phyloP scores from a whole-genome alignment of 92 coral and sea anemone genomes.

The Paramuricea clavata region DNA sequence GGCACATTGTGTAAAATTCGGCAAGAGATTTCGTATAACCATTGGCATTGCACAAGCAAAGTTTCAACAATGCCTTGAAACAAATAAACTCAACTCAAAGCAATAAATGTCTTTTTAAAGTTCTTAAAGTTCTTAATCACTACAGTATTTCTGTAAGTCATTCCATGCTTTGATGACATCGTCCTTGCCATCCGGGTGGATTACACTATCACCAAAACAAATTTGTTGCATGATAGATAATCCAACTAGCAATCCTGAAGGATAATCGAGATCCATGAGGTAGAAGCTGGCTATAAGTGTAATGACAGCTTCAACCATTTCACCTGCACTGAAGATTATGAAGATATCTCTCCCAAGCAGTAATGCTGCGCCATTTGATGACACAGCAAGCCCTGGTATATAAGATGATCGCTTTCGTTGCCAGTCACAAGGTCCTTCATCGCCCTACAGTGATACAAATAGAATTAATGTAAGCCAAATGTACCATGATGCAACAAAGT shows the following conservation, averaged over 20 bases:
- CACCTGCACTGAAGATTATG: background rate
- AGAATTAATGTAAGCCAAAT: too few species aligned
- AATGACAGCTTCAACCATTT: slow-evolving; percentile 18
- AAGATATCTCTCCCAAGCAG: slow-evolving; percentile 5
- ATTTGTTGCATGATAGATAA: slow-evolving; percentile 13
- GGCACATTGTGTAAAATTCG: too few species aligned
- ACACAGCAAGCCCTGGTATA: background rate
- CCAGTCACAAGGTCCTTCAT: slow-evolving; percentile 19
- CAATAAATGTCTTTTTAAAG: too few species aligned
- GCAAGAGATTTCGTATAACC: too few species aligned
- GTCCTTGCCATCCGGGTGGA: slow-evolving; percentile 1
- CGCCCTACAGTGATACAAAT: background rate
- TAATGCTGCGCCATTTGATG: slow-evolving; percentile 1
- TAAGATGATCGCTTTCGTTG: background rate
- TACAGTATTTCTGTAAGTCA: too few species aligned
- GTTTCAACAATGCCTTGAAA: too few species aligned
- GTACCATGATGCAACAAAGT: too few species aligned
- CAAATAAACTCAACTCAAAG: too few species aligned
- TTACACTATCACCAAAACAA: background rate
- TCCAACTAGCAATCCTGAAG: background rate
- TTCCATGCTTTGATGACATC: too few species aligned
- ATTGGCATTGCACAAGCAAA: too few species aligned
- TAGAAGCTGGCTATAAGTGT: slow-evolving; percentile 15
- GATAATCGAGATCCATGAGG: slow-evolving; percentile 16
- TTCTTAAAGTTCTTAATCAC: too few species aligned